Percentiles rank a stretch among this genome's conserved stretches.
Conservation (phyloP, 1,140 invertebrate genomes). For the Diprion similis region DNA sequence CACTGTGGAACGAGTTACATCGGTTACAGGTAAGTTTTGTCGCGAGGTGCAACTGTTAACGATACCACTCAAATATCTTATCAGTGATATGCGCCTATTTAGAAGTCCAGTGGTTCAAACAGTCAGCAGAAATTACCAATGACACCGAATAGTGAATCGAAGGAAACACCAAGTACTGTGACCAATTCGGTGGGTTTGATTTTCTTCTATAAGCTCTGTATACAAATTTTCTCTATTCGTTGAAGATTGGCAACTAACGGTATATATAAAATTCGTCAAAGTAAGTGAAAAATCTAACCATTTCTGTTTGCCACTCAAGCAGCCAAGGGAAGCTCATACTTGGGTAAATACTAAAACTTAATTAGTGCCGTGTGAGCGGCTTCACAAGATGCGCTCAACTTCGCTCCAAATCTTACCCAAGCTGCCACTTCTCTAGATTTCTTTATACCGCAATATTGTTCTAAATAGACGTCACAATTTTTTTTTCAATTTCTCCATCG, state of each 20-base stretch:
- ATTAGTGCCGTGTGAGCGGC: too few relatives aligned
- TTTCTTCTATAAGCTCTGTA: constrained; percentile 10
- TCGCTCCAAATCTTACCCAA: background rate
- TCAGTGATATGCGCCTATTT: background rate
- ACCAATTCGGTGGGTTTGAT: constrained; percentile 32
- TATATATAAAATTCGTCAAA: background rate
- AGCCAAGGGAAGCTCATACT: constrained; percentile 22
- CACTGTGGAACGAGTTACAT: constrained; percentile 56
- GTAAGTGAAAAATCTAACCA: background rate
- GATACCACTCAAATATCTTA: background rate
- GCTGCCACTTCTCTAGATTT: too few relatives aligned
- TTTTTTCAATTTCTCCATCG: too few relatives aligned
- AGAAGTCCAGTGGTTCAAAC: constrained; percentile 5
- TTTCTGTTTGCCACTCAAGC: constrained; percentile 18
- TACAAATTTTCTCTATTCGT: background rate
- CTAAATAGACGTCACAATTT: too few relatives aligned
- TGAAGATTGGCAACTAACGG: constrained; percentile 18
- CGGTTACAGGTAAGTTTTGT: constrained; percentile 36
- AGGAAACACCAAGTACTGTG: constrained; percentile 10
- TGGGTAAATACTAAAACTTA: constrained; percentile 24
- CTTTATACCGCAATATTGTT: too few relatives aligned
- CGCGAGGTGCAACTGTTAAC: background rate
- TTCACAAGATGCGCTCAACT: background rate
- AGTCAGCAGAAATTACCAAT: constrained; percentile 18
- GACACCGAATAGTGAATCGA: constrained; percentile 17